Base-by-base conservation (phyloP, 2,888 invertebrate genomes). In the Lasioglossum pauxillum region DNA sequence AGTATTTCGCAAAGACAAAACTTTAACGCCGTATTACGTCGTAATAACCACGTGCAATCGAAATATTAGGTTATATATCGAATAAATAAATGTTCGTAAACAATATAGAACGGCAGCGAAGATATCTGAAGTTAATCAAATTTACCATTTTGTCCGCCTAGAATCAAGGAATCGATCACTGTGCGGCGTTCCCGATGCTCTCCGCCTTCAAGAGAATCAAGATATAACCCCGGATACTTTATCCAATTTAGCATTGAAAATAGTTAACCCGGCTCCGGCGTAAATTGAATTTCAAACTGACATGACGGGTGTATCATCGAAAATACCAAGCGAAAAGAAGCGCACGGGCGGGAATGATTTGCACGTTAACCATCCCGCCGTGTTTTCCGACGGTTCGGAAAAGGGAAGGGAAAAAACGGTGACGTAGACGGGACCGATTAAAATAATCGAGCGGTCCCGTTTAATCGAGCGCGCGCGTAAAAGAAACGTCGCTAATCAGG, bases 401-500 rank as follows among this genome's bases (percentile, higher is more conserved):
- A 35, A 23, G 23, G 0, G 35, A 35, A 38, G 23, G 19, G 35
- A 67, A 69, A 69, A 35, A 38, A 38, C 67, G 35, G 71, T 14
- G 38, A n/a, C 12, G 38, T 71, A n/a, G 41, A 41, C 71, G 41
- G 41, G 41, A 41, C 71, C n/a, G 71, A 71, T 71, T 71, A 71
- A 41, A 71, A 71, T 71, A 71, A 71, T 71, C 41, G 38, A 71
- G 41, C 35, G n/a, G 38, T 12, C 14, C n/a, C n/a, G 41, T 41
- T n/a, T 71, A 71, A 71, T 71, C 71, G 71, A 71, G 23, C 71
- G 71, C 71, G 69, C 3, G 71, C n/a, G 71, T 23, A 41, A 71
- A 71, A 71, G 71, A 71, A 71, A 71, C 71, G 71, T 41, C 71
- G 41, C 71, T 87, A 88, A 89, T 88, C 88, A 83, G 82, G 84